These are phyloP conservation scores for Dendropsophus ebraccatus DNA, from an alignment of 2,113 vertebrate genomes.

Conservation along the genomic window DNA sequence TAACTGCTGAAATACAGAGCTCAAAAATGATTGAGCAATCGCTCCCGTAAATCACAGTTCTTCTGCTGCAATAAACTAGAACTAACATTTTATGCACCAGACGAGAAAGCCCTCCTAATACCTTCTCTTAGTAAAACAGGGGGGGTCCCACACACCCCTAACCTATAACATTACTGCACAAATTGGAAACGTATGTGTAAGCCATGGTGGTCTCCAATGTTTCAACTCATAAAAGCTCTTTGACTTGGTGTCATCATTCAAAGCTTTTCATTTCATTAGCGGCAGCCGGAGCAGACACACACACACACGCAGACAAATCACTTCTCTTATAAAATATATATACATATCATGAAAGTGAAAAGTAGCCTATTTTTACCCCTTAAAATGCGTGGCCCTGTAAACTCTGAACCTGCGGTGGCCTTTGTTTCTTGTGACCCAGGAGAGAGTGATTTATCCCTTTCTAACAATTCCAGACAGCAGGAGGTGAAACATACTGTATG, in stretches of 20 bases:
- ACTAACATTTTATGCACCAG: constrained; percentile 26
- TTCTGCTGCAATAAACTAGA: constrained; percentile 4
- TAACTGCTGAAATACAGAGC: neutral
- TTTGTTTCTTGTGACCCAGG: constrained; percentile 88
- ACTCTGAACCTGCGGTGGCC: constrained; percentile 88
- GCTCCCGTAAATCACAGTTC: constrained; percentile 5
- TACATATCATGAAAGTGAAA: constrained; percentile 76
- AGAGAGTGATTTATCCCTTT: constrained; percentile 84
- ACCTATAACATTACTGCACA: constrained; percentile 75
- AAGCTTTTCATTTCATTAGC: constrained; percentile 76
- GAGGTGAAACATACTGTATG: constrained; percentile 64
- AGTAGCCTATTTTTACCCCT: constrained; percentile 88
- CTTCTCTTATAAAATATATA: constrained; percentile 71
- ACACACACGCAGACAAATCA: constrained; percentile 73
- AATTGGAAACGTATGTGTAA: constrained; percentile 81
- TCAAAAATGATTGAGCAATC: neutral
- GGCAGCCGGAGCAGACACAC: constrained; percentile 67
- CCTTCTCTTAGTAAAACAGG: constrained; percentile 71
- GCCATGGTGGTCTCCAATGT: constrained; percentile 82
- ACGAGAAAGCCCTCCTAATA: constrained; percentile 65
- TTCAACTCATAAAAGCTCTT: constrained; percentile 76
- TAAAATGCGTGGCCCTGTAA: constrained; percentile 86
- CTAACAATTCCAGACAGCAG: constrained; percentile 73
- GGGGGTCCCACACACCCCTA: constrained; percentile 80
- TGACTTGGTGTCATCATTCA: constrained; percentile 78